Evolutionary conservation across 1,140 invertebrate genomes (phyloP), one percentile per base, ranked within the genome.

Genomic region (Leptinotarsa defecta): DNA sequence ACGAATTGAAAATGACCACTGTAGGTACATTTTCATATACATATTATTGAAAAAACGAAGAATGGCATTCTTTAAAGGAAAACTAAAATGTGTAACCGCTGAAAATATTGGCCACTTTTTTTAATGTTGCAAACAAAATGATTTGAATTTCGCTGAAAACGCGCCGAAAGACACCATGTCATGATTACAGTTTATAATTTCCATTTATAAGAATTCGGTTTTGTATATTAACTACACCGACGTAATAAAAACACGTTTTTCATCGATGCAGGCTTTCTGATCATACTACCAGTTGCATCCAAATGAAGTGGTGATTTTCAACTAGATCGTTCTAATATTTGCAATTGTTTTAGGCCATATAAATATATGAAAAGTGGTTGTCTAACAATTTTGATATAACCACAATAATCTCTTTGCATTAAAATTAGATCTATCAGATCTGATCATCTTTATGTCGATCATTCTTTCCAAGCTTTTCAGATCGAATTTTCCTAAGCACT

Each of bases 21-120:
- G 22, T 34, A 73, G 2, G 20, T 73, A 73, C 34, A 24, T 19
- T 20, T 64, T 73, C 71, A 73, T 43, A 65, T 65, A 1, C 71
- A 73, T 73, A 27, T 43, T 73, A 73, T 73, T 72, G 17, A 52
- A 15, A 24, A n/a, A 52, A 52, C 3, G 11, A 52, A 52, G 49
- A 15, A 4, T 52, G 13, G 0, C 13, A 52, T 52, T 52, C 22
- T 3, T 24, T 24, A 24, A 24, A 24, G 22, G 22, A 24, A 24
- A 24, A 24, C 22, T 24, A 2, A 24, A 24, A 24, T 24, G 13
- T 3, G 49, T 52, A 13, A 52, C 13, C 17, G 6, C 49, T 15
- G 13, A 52, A 52, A 52, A 52, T 11, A 11, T 52, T n/a, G 8
- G 49, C 13, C 49, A 52, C 17, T 52, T 52, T 52, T 24, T 24